Evolutionary conservation across 1,140 invertebrate genomes (phyloP).

Genomic region (Platorchestia sp.): DNA sequence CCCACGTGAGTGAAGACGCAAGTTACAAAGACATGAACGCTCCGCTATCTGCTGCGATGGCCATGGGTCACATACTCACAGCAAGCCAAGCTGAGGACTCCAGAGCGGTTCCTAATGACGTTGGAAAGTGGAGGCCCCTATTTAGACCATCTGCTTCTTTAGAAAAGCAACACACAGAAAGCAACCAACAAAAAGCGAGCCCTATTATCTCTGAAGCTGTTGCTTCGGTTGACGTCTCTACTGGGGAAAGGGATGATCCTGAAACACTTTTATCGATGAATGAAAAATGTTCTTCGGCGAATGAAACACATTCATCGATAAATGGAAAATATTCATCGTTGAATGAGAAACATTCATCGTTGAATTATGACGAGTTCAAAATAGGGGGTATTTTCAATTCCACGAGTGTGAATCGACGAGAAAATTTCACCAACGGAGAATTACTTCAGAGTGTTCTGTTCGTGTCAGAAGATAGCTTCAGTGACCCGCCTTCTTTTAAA

Average conservation of each 20-base stretch:
- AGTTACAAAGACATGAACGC: background rate
- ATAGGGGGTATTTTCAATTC: background rate
- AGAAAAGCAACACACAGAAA: background rate
- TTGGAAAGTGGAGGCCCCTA: conserved; percentile 33
- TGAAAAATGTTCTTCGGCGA: background rate
- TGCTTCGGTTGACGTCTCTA: background rate
- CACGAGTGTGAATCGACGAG: background rate
- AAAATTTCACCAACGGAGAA: background rate
- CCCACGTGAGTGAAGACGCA: background rate
- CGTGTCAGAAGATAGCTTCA: background rate
- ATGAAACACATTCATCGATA: background rate
- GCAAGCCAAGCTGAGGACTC: background rate
- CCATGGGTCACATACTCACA: background rate
- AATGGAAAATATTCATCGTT: background rate
- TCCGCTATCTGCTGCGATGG: conserved; percentile 5
- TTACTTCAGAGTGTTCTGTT: background rate
- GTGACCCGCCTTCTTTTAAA: background rate
- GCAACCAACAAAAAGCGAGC: no score
- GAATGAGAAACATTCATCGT: background rate
- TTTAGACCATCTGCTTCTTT: conserved; percentile 22
- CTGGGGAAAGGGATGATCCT: no score
- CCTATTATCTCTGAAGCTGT: background rate
- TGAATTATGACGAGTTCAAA: background rate
- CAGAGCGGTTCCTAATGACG: background rate
- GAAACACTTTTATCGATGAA: no score